Percentiles rank a stretch among this genome's conserved stretches.
phyloP scores from a whole-genome alignment of 2,113 vertebrate genomes.

The Corvus cornix region DNA sequence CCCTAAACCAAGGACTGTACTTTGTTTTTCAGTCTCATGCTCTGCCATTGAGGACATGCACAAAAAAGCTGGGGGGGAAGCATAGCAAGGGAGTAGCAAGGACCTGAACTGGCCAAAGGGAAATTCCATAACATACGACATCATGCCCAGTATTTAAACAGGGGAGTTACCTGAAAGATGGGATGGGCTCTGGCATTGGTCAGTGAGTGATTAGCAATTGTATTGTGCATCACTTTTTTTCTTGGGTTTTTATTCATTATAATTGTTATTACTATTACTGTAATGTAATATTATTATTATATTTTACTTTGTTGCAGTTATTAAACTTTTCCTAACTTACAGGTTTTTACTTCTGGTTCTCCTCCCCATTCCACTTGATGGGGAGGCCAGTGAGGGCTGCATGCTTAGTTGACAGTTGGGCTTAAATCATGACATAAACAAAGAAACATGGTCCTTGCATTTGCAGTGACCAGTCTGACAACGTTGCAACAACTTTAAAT shows the following conservation, averaged over 20 bases:
- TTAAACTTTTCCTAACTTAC: background rate
- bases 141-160: background rate
- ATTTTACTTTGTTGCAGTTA: background rate
- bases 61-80: background rate
- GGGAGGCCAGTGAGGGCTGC: background rate
- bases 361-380: background rate
- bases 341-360: background rate
- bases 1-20: background rate
- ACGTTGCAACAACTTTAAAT: background rate
- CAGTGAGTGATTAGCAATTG: background rate
- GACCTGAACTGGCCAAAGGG: background rate
- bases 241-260: background rate
- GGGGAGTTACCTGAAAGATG: background rate
- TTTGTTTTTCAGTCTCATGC: background rate
- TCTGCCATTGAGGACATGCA: too few relatives aligned
- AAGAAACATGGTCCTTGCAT: background rate
- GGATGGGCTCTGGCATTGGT: background rate
- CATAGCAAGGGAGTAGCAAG: background rate
- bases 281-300: background rate
- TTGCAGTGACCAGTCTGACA: background rate
- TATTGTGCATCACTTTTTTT: background rate
- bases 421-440: background rate
- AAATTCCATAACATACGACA: background rate
- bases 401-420: background rate
- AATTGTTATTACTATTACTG: background rate